phyloP scores from a whole-genome alignment of 2,888 invertebrate species.

The Morinoia aosen region DNA sequence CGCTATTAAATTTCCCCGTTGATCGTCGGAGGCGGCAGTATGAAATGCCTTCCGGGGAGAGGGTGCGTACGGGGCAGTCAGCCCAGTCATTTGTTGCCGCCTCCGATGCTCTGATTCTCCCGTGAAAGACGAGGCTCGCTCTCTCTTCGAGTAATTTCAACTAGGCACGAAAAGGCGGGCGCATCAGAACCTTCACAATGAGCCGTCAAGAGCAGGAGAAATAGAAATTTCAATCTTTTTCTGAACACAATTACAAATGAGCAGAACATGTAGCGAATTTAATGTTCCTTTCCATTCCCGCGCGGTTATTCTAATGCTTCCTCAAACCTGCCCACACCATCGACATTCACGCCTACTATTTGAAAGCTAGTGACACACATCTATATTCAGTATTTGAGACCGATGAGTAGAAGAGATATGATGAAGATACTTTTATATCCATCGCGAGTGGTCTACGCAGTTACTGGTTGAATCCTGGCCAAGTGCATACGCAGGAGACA shows the following conservation, averaged over 20 bases:
- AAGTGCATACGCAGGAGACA: not conserved
- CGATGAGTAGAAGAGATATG: not conserved
- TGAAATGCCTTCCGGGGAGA: slow-evolving; percentile 53
- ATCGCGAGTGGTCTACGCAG: not conserved
- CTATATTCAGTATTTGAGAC: not conserved
- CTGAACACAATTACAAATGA: not conserved
- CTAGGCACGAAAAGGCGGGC: slow-evolving; percentile 23
- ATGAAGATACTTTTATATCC: not conserved
- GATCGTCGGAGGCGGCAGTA: slow-evolving; percentile 51
- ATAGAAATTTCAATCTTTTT: not conserved
- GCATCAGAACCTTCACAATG: not conserved
- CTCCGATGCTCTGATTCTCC: slow-evolving; percentile 36
- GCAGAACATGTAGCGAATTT: not conserved
- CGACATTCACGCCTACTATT: not conserved
- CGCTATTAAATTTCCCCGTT: slow-evolving; percentile 50
- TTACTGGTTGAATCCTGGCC: too few species aligned
- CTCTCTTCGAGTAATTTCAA: slow-evolving; percentile 27
- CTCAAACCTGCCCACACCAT: not conserved
- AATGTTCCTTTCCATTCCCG: not conserved
- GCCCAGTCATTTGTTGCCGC: slow-evolving; percentile 51
- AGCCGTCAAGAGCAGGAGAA: not conserved
- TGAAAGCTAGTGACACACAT: not conserved
- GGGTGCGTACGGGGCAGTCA: slow-evolving; percentile 49
- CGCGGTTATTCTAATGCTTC: not conserved
- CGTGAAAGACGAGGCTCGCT: slow-evolving; percentile 46